phyloP scores from a whole-genome alignment of 2,888 invertebrate genomes.

The Nomada goodeniana region DNA sequence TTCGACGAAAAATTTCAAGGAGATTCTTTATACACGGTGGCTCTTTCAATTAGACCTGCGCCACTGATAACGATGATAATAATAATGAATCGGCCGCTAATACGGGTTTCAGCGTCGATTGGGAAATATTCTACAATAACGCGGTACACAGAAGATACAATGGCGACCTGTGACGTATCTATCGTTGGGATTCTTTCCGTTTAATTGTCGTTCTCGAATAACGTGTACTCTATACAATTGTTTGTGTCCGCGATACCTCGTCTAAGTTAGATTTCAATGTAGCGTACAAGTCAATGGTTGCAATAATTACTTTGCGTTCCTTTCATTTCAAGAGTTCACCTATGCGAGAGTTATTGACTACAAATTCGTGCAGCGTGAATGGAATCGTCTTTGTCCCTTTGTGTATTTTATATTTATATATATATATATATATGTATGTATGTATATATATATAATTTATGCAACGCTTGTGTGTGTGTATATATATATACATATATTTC shows the following conservation, averaged over 20 bases:
- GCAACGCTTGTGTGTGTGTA: no score
- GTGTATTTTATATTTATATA: not conserved
- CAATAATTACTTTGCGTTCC: conserved; percentile 40
- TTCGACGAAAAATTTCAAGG: not conserved
- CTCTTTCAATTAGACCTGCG: not conserved
- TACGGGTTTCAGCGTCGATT: not conserved
- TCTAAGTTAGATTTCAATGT: conserved; percentile 69
- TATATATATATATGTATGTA: no score
- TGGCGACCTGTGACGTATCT: conserved; percentile 45
- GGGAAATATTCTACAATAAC: conserved; percentile 18
- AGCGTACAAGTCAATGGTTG: conserved; percentile 61
- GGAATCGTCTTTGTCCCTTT: conserved; percentile 11
- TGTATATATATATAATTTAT: no score
- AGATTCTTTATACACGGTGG: not conserved
- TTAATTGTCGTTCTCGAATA: conserved; percentile 68
- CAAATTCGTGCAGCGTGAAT: conserved; percentile 68
- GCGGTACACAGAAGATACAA: not conserved
- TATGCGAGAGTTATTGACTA: conserved; percentile 74
- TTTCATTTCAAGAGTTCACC: conserved; percentile 43
- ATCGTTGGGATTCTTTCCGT: conserved; percentile 71
- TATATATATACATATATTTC: not conserved
- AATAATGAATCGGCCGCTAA: not conserved
- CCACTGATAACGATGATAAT: not conserved
- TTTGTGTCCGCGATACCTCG: conserved; percentile 68
- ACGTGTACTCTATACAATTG: conserved; percentile 70